Percentiles rank a stretch among this genome's conserved stretches.
phyloP scores from a whole-genome alignment of 2,888 invertebrate species.

The Trilocha varians region DNA sequence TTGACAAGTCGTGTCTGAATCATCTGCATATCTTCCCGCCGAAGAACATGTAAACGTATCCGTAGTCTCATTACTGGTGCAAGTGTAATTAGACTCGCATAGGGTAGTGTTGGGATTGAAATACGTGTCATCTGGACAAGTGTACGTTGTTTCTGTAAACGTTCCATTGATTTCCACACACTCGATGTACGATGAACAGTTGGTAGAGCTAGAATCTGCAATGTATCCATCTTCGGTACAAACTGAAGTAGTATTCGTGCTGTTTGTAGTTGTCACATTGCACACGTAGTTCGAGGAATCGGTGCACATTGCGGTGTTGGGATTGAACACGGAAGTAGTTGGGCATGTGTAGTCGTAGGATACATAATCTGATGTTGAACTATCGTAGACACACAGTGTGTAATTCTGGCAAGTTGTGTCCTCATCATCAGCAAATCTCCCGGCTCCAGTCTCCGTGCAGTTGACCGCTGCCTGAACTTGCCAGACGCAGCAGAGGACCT shows the following conservation, averaged over 20 bases:
- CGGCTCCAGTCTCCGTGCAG: slow-evolving; percentile 39
- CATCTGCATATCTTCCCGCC: slow-evolving; percentile 51
- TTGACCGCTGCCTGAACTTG: slow-evolving; percentile 34
- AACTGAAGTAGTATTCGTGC: slow-evolving; percentile 21
- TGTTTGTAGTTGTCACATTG: slow-evolving; percentile 21
- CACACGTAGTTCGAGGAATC: slow-evolving; percentile 39
- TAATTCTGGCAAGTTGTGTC: slow-evolving; percentile 58
- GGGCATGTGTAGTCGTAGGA: slow-evolving; percentile 55
- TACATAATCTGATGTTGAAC: slow-evolving; percentile 25
- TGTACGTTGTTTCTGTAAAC: slow-evolving; percentile 31
- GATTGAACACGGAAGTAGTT: slow-evolving; percentile 52
- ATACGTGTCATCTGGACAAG: slow-evolving; percentile 40
- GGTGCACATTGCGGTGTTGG: slow-evolving; percentile 38
- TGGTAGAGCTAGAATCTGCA: slow-evolving; percentile 36
- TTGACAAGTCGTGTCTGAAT: slow-evolving; percentile 47
- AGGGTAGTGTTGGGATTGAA: slow-evolving; percentile 46
- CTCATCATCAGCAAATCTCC: slow-evolving; percentile 43
- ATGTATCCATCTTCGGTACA: slow-evolving; percentile 46
- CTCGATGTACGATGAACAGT: slow-evolving; percentile 46
- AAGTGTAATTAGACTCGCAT: slow-evolving; percentile 45
- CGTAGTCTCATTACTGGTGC: slow-evolving; percentile 18
- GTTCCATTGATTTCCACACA: slow-evolving; percentile 42
- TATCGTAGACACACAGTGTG: slow-evolving; percentile 42
- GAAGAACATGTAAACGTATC: slow-evolving; percentile 38
- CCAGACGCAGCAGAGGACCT: slow-evolving; percentile 26